A percentile compares a stretch with the other conserved stretches of the same genome.
Evolutionary conservation across 2,797 vertebrate species (phyloP).

Genomic region (Danio jaintianensis): DNA sequence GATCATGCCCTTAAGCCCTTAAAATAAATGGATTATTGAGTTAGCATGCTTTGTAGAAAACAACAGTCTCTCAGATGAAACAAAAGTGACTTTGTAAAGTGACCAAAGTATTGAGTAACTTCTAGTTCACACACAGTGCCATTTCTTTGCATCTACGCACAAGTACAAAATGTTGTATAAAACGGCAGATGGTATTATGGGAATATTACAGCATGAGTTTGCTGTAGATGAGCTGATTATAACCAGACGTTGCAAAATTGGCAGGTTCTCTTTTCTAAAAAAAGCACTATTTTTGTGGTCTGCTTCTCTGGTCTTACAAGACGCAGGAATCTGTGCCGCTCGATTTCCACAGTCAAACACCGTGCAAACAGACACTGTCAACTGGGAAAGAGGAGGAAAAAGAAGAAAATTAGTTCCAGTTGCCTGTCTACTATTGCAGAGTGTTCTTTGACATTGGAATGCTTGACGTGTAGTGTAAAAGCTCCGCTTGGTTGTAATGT

Average conservation of each 20-base stretch:
- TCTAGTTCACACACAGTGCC: background rate
- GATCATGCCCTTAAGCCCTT: slow-evolving; percentile 19
- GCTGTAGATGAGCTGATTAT: background rate
- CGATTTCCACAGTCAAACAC: slow-evolving; percentile 22
- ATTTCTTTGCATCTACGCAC: background rate
- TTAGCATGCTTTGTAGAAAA: slow-evolving; percentile 2
- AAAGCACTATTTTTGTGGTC: background rate
- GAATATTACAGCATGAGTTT: slow-evolving; percentile 9
- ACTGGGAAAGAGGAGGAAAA: background rate
- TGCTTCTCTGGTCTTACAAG: background rate
- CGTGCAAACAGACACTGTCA: slow-evolving; percentile 8
- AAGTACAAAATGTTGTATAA: slow-evolving; percentile 2
- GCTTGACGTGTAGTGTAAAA: background rate
- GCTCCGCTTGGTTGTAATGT: background rate
- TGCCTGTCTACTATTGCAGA: background rate
- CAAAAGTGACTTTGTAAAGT: background rate
- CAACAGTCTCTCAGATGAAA: slow-evolving; percentile 20
- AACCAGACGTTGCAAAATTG: background rate
- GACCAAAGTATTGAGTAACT: slow-evolving; percentile 10
- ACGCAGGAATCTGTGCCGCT: background rate
- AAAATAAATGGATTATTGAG: slow-evolving; percentile 46
- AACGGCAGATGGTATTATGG: background rate
- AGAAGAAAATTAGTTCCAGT: slow-evolving; percentile 11
- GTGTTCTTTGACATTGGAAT: background rate
- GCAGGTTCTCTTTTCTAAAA: slow-evolving; percentile 11